These are phyloP conservation scores for Motacilla tschutschensis DNA, from an alignment of 2,113 vertebrate species.

Conservation along the genomic window DNA sequence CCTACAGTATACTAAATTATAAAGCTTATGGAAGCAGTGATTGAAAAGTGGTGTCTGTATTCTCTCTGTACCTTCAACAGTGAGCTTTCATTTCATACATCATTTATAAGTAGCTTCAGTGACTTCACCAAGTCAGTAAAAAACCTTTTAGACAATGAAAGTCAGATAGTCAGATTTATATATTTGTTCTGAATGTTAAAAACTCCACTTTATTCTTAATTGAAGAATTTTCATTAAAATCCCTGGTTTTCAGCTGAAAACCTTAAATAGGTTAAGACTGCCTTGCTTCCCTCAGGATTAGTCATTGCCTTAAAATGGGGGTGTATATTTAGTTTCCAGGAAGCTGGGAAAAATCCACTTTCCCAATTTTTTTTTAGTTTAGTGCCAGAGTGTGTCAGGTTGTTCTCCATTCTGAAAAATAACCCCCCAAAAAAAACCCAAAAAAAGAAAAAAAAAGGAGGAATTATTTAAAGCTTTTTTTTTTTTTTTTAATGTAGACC, in stretches of 20 bases:
- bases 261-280: neutral
- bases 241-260: neutral
- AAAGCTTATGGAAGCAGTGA: neutral
- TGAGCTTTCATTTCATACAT: constrained; percentile 15
- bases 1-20: neutral
- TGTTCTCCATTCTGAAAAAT: neutral
- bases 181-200: neutral
- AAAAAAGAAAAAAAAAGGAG: neutral
- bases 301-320: neutral
- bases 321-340: neutral
- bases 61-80: neutral
- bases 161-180: neutral
- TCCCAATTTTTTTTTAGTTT: neutral
- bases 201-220: neutral
- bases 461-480: neutral
- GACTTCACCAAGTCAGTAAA: neutral
- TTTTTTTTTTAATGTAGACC: neutral
- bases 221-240: neutral
- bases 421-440: too few species aligned
- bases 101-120: constrained; percentile 11
- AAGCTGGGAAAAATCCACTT: neutral
- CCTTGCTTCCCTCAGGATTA: neutral
- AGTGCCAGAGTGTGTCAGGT: neutral
- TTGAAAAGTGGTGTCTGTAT: neutral
- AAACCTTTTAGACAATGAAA: neutral